Evolutionary conservation across 2,888 invertebrate genomes (phyloP).

Genomic region (Chloroclystis v-ata): DNA sequence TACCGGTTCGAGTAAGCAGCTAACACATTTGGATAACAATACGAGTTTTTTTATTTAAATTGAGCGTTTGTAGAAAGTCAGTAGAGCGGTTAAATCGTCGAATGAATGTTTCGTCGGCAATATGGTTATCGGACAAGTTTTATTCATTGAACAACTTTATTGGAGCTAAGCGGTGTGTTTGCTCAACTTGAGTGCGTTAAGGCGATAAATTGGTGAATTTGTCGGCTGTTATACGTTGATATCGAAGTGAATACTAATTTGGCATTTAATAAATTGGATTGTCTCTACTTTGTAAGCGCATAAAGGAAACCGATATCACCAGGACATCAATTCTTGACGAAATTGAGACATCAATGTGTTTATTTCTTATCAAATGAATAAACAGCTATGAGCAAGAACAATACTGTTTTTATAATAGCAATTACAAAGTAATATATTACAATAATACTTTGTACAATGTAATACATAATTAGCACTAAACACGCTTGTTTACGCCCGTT

Average conservation of each 20-base stretch:
- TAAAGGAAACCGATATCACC: too few relatives aligned
- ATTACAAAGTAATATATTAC: too few relatives aligned
- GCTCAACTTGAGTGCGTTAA: slow-evolving; percentile 9
- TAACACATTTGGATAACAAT: slow-evolving; percentile 45
- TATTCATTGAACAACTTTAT: slow-evolving; percentile 18
- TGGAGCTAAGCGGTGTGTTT: slow-evolving; percentile 11
- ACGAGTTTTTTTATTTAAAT: slow-evolving; percentile 39
- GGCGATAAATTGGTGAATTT: not conserved
- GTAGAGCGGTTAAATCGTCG: slow-evolving; percentile 40
- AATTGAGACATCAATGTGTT: too few relatives aligned
- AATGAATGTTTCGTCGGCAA: slow-evolving; percentile 17
- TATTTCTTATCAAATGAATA: too few relatives aligned
- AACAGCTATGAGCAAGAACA: too few relatives aligned
- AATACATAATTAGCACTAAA: too few relatives aligned
- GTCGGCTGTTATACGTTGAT: not conserved
- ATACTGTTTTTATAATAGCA: too few relatives aligned
- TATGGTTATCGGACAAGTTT: slow-evolving; percentile 21
- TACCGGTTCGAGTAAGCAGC: slow-evolving; percentile 43
- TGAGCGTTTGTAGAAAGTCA: slow-evolving; percentile 37
- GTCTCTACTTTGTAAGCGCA: not conserved
- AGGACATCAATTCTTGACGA: too few relatives aligned
- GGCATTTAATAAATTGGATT: not conserved
- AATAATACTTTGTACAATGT: too few relatives aligned
- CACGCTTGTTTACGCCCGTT: too few relatives aligned
- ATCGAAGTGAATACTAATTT: not conserved